Percentiles rank a stretch among this genome's conserved stretches.
phyloP scores from a whole-genome alignment of 2,113 vertebrate genomes.

The Piaya cayana region DNA sequence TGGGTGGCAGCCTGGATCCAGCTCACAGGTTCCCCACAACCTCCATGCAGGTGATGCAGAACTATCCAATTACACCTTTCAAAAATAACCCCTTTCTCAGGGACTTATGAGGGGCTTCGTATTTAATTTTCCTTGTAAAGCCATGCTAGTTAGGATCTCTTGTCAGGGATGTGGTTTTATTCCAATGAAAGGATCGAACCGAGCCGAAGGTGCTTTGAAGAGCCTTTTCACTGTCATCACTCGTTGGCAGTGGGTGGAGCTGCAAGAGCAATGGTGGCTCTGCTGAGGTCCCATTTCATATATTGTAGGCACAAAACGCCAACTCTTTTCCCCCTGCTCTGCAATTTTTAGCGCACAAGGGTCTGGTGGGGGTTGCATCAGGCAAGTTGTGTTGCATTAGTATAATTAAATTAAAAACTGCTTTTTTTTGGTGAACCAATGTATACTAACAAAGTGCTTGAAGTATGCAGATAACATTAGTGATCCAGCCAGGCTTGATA shows the following conservation, averaged over 20 bases:
- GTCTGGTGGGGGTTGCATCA: background rate
- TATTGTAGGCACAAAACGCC: background rate
- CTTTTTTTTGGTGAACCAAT: background rate
- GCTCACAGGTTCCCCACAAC: fast-evolving
- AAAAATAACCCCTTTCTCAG: background rate
- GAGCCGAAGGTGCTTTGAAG: background rate
- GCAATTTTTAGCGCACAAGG: background rate
- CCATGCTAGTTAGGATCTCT: fast-evolving
- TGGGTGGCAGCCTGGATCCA: background rate
- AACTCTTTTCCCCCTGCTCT: fast-evolving
- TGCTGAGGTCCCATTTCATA: background rate
- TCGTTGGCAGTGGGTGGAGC: background rate
- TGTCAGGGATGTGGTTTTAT: background rate
- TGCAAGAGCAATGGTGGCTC: background rate
- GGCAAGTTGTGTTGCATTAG: background rate
- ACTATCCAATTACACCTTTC: background rate
- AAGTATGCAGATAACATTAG: background rate
- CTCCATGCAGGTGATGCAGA: background rate
- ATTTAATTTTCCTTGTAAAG: background rate
- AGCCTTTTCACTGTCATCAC: background rate
- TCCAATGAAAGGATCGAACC: background rate
- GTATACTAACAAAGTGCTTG: background rate
- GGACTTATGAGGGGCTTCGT: background rate
- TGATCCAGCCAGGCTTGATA: background rate
- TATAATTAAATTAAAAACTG: background rate